These are phyloP conservation scores for Eufriesea mexicana DNA, from an alignment of 1,140 invertebrate genomes.

Conservation along the genomic window DNA sequence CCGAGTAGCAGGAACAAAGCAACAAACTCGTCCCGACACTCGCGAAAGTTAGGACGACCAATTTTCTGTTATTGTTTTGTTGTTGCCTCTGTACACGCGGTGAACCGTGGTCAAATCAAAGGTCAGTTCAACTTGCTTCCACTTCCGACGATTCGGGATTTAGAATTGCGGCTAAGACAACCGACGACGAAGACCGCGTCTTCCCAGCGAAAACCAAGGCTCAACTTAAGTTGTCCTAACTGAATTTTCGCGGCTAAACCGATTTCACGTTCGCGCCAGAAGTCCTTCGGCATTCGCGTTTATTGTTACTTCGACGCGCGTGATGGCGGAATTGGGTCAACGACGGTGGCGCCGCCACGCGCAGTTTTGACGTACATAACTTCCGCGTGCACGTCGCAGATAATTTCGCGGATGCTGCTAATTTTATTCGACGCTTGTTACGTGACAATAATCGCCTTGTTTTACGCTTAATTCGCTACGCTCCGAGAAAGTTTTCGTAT, in stretches of 20 bases:
- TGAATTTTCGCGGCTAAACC: not conserved
- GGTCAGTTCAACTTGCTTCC: not conserved
- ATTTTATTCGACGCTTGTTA: too few species aligned
- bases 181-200: not conserved
- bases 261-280: not conserved
- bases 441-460: too few species aligned
- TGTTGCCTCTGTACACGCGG: slow-evolving; percentile 1
- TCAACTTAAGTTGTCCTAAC: slow-evolving; percentile 6
- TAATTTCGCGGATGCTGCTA: too few species aligned
- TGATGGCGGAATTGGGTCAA: too few species aligned
- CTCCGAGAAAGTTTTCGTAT: too few species aligned
- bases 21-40: slow-evolving; percentile 21
- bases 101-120: slow-evolving; percentile 23
- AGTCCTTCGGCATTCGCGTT: not conserved
- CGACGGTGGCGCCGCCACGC: too few species aligned
- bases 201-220: not conserved
- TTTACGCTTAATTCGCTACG: too few species aligned
- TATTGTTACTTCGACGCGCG: not conserved
- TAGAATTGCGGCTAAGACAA: not conserved
- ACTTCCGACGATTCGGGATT: slow-evolving; percentile 14
- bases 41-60: slow-evolving; percentile 26
- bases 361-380: too few species aligned
- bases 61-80: slow-evolving; percentile 37
- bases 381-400: too few species aligned
- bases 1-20: not conserved